Evolutionary conservation across 2,797 vertebrate species (phyloP), one percentile per base, ranked within the genome.

Genomic region (Aulostomus chinensis): DNA sequence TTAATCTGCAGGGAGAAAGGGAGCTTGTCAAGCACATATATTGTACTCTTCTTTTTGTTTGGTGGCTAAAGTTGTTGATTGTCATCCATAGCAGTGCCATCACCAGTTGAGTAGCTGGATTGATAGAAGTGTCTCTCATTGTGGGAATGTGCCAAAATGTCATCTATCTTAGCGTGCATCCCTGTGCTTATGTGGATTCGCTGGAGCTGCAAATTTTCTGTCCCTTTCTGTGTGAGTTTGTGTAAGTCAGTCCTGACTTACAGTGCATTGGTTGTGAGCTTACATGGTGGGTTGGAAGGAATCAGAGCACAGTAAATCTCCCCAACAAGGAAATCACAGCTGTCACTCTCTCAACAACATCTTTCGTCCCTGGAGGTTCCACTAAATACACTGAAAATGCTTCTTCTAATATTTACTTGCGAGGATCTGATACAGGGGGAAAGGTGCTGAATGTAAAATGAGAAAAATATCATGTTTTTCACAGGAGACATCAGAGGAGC

Each of bases 261-360:
- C 64, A n/a, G n/a, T n/a, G n/a, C n/a, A 15, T 29, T 33, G 32
- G 26, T 31, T 17, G 13, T 58, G 46, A 47, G 29, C 13, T 22
- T 50, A 40, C 51, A 41, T 14, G 16, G 28, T 12, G 24, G 9
- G 4, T 3, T 10, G 9, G 9, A 1, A 7, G 16, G 20, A 59
- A 51, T 58, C 60, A 56, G 59, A 71, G 31, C 24, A 21, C 45
- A 48, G 47, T 68, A 67, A 69, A 69, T 67, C 38, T 58, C 21
- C 16, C 22, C 28, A 24, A 56, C 35, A 40, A 34, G 42, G 8
- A 56, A 59, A 61, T 66, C 15, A 32, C 46, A 24, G 18, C 35
- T 54, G 26, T 13, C 9, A 3, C 21, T 58, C 21, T 58, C 48
- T 63, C 25, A 31, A 37, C 62, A 67, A 40, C 20, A 31, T 18